Evolutionary conservation across 30 jellyfish, hydroid and myxozoan genomes (phyloP).

Genomic region (Turritopsis rubra): DNA sequence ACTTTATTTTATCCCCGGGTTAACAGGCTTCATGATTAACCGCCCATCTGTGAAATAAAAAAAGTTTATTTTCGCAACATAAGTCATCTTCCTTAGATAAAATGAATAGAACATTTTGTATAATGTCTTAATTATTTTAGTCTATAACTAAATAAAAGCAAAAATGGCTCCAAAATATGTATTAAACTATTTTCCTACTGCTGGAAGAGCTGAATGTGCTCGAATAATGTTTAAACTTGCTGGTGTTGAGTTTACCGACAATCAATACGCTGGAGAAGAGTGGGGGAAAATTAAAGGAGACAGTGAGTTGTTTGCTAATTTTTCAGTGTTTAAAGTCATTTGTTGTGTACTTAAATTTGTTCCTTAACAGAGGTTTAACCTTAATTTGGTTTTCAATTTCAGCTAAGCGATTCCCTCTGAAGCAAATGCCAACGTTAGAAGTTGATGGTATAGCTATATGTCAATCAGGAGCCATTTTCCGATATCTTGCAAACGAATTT

Average conservation of each 20-base stretch:
- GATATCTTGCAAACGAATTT: slow-evolving; percentile 25
- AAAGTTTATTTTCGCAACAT: no score
- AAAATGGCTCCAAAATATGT: slow-evolving; percentile 18
- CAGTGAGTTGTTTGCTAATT: no score
- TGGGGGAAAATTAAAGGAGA: slow-evolving; percentile 5
- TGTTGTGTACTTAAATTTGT: no score
- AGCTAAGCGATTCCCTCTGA: slow-evolving; percentile 21
- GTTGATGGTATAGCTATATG: slow-evolving; percentile 27
- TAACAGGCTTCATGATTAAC: no score
- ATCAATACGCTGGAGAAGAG: neutral
- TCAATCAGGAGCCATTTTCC: slow-evolving; percentile 26
- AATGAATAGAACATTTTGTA: no score
- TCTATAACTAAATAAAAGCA: no score
- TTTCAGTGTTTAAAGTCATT: no score
- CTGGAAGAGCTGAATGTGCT: slow-evolving; percentile 24
- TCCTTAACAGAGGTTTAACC: no score
- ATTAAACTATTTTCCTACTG: slow-evolving; percentile 8
- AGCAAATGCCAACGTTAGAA: slow-evolving; percentile 25
- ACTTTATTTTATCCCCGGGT: no score
- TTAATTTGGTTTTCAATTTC: neutral
- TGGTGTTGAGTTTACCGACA: slow-evolving; percentile 29
- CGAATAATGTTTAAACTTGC: slow-evolving; percentile 11
- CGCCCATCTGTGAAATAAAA: no score
- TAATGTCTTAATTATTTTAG: no score
- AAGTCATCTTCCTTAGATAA: no score